These are phyloP conservation scores for Zapornia atra DNA, from an alignment of 2,113 vertebrate genomes.

Conservation along the genomic window DNA sequence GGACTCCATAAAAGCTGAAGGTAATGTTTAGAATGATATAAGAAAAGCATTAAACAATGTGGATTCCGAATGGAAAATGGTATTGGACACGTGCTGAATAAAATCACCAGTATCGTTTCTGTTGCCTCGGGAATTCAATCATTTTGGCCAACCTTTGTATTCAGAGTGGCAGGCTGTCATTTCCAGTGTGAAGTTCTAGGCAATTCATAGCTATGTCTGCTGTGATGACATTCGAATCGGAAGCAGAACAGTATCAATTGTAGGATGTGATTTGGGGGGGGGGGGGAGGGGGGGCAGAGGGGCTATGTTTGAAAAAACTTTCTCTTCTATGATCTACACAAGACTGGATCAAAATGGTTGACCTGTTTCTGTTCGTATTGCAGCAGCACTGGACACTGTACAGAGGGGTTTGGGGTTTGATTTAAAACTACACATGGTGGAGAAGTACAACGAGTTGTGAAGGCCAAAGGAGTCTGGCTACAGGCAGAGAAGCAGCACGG, in stretches of 20 bases:
- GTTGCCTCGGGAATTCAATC: constrained; percentile 57
- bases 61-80: constrained; percentile 72
- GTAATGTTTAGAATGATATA: constrained; percentile 62
- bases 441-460: not conserved
- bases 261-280: not conserved
- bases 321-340: not conserved
- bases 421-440: not conserved
- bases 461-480: not conserved
- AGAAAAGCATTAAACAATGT: constrained; percentile 65
- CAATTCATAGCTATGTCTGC: not conserved
- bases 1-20: constrained; percentile 70
- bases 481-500: not conserved
- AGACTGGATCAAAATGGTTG: not conserved
- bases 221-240: not conserved
- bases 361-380: not conserved
- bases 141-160: constrained; percentile 23
- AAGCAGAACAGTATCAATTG: not conserved
- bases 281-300: not conserved
- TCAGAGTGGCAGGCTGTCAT: not conserved
- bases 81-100: constrained; percentile 79
- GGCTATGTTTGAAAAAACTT: not conserved
- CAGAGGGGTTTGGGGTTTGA: not conserved
- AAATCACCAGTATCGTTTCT: constrained; percentile 76
- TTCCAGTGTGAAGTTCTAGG: not conserved
- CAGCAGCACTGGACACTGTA: not conserved